Evolutionary conservation across 2,797 vertebrate genomes (phyloP), one percentile per base, ranked within the genome.

Genomic region (Monodelphis domestica): DNA sequence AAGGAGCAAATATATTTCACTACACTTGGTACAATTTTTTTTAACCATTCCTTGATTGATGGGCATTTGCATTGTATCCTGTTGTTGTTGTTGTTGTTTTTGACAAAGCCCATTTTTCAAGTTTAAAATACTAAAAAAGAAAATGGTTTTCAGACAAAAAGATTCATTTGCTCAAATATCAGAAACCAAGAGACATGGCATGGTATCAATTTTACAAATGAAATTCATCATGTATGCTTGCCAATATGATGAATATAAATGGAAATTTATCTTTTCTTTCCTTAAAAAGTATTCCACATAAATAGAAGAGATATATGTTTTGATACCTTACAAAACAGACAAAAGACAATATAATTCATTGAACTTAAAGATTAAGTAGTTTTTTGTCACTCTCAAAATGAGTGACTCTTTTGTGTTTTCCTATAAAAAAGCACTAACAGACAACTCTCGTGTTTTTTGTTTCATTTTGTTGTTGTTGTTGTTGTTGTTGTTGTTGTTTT

Each of bases 91-190:
- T n/a, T n/a, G n/a, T n/a, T n/a, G n/a, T n/a, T 70, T 63, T 38
- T 59, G 1, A 70, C 30, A n/a, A 93, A 93, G 51, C 30, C 92
- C 87, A 89, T 4, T 29, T 84, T 89, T 92, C 89, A 90, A 53
- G 63, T 78, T 38, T 91, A 5, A 30, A 45, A 84, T 90, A 45
- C 5, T 45, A 0, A 89, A 21, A 70, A 21, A 89, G n/a, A 70
- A 59, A 56, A 7, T 89, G 50, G 33, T 51, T 94, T 56, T 92
- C 4, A 11, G 91, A 90, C 91, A 29, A 93, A 59, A 57, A 50
- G 30, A 89, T 53, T 53, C 24, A 54, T 91, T n/a, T 87, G 45
- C 53, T 91, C n/a, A 91, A 87, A 87, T 92, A 59, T 87, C 50
- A 26, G 30, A 29, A 94, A 33, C 17, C 95, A 84, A 28, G 9